These are phyloP conservation scores for Plagiodera versicolora DNA, from an alignment of 2,888 invertebrate genomes.

Conservation along the genomic window DNA sequence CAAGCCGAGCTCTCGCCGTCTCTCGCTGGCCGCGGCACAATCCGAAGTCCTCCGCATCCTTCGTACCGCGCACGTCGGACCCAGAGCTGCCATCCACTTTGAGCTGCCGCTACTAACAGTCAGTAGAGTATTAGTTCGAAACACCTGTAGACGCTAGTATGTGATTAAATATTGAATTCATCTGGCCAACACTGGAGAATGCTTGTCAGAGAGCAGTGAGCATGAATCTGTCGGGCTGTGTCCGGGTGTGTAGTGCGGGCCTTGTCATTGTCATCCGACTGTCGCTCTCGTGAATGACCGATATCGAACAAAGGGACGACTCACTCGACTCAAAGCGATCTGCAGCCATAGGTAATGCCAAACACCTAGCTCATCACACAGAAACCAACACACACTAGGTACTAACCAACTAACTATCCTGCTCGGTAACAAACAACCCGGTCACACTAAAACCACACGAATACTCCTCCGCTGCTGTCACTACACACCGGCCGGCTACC, in stretches of 20 bases:
- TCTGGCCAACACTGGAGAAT: conserved; percentile 44
- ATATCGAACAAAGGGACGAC: conserved; percentile 44
- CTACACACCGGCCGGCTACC: conserved; percentile 29
- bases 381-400: not conserved
- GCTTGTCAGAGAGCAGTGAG: conserved; percentile 47
- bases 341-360: conserved; percentile 41
- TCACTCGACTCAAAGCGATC: conserved; percentile 33
- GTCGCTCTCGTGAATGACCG: conserved; percentile 36
- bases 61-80: conserved; percentile 34
- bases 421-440: no score
- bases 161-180: conserved; percentile 52
- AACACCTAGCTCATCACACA: conserved; percentile 19
- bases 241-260: conserved; percentile 50
- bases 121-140: conserved; percentile 58
- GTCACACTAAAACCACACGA: conserved; percentile 18
- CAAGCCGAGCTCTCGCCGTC: conserved; percentile 39
- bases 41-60: conserved; percentile 30
- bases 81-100: conserved; percentile 49
- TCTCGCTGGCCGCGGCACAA: conserved; percentile 30
- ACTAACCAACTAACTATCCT: no score
- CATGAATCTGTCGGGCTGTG: conserved; percentile 47
- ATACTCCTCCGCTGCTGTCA: conserved; percentile 22
- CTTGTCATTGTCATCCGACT: conserved; percentile 37
- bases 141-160: conserved; percentile 57
- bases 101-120: conserved; percentile 54